These are phyloP conservation scores for Pangasius sanitwongsei DNA, from an alignment of 2,797 vertebrate species.

Conservation along the genomic window DNA sequence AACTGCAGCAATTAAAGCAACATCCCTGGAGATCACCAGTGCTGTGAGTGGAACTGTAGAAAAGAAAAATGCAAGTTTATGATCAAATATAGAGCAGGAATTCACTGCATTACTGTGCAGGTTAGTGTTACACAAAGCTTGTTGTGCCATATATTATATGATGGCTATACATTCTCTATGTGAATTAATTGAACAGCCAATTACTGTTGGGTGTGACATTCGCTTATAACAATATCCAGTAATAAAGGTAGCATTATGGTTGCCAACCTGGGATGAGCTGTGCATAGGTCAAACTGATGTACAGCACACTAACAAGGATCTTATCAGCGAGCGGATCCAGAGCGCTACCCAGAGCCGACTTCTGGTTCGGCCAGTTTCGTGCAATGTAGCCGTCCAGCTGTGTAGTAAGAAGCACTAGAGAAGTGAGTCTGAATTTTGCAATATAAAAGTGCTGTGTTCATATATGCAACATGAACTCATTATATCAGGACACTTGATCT, in stretches of 20 bases:
- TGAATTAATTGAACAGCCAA: background rate
- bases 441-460: background rate
- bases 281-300: conserved; percentile 91
- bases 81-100: background rate
- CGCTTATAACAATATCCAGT: background rate
- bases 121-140: background rate
- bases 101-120: background rate
- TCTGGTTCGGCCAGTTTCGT: conserved; percentile 94
- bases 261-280: conserved; percentile 93
- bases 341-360: conserved; percentile 94
- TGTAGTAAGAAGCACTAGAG: background rate
- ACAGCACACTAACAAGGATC: conserved; percentile 96
- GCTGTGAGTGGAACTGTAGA: conserved; percentile 87
- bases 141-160: background rate
- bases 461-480: background rate
- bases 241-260: background rate
- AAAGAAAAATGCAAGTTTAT: conserved; percentile 12
- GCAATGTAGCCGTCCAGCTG: conserved; percentile 97
- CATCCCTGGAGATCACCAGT: conserved; percentile 88
- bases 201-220: background rate
- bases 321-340: conserved; percentile 98
- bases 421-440: background rate
- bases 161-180: background rate
- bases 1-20: conserved; percentile 90
- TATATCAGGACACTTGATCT: conserved; percentile 46